Evolutionary conservation across 1,140 invertebrate genomes (phyloP), one percentile per base, ranked within the genome.

Genomic region (Capitella teleta): DNA sequence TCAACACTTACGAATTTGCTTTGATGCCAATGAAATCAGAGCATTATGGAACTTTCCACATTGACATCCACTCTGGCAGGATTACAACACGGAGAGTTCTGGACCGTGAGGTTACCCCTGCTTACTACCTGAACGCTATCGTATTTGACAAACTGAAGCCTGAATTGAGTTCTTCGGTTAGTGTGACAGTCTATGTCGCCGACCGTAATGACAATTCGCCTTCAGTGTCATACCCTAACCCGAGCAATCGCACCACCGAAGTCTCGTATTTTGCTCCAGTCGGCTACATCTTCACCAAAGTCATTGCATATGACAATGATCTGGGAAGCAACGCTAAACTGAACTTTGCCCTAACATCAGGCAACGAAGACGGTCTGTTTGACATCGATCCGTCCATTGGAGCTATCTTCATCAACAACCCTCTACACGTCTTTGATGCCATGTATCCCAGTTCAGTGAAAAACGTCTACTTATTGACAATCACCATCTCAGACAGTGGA

Each of bases 21-120:
- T 43, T 37, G 16, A 14, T 28, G 28, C 32, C 40, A 21, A 14
- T 8, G 10, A 32, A 54, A 18, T 21, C 16, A 34, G 18, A 18
- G 5, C 18, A 12, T 19, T 52, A 49, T 30, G n/a, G 21, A 12
- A 26, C 46, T n/a, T 32, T 43, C n/a, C 24, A 36, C 16, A 50
- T 44, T 14, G 41, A 40, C 28, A 18, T 6, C 12, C 26, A 24
- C 4, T 30, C 19, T 10, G 34, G 28, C n/a, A 23, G 26, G 5
- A 45, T 54, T 14, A 28, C 28, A 12, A 50, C 48, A 8, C 16
- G 14, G 16, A 23, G 21, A 16, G 34, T 19, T 12, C 32, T 54
- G 21, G 48, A 54, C 28, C 23, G 53, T 18, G 53, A 54, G 43
- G 41, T 16, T 21, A 8, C 36, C 16, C 30, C 44, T 6, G 21